Evolutionary conservation across 2,888 invertebrate genomes (phyloP), one percentile per base, ranked within the genome.

Genomic region (Synergus itoensis): DNA sequence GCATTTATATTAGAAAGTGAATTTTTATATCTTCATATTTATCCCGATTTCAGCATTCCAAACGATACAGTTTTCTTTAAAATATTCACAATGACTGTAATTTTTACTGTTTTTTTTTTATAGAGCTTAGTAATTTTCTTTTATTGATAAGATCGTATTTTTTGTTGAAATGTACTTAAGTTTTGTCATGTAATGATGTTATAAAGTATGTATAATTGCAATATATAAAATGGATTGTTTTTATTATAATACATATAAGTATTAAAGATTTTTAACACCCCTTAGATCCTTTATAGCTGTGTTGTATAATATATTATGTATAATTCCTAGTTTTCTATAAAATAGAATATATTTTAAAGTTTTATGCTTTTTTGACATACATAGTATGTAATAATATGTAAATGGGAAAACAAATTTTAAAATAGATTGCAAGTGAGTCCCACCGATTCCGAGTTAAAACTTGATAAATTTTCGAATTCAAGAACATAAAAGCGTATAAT

Each of bases 111-210:
- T 60, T 21, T 60, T 4, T 60, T 60, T 60, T 21, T 12, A 60
- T 21, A 60, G 21, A 28, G 28, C 60, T 60, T 21, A 21, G 21
- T 60, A 18, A 16, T 53, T 53, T n/a, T n/a, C 8, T 53, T 53
- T n/a, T n/a, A 53, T 9, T 53, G n/a, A n/a, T 53, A 53, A n/a
- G n/a, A 53, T n/a, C 53, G 53, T 53, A 53, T 53, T 53, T n/a
- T 53, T n/a, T 53, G 53, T 53, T 28, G 28, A 28, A 28, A 28
- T 28, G 36, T 36, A 36, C 5, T 36, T 36, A 36, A 36, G 36
- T 18, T 57, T 18, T 57, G 57, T 57, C 57, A 5, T 57, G 18
- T 57, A 57, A 57, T 18, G 18, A 18, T n/a, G 16, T 8, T 57
- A 57, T 18, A 57, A 18, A 9, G 18, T 57, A 18, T 57, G 9